Percentiles rank a stretch among this genome's conserved stretches.
These are phyloP conservation scores for Sinodicranocentrus sp. DNA, from an alignment of 2,888 invertebrate genomes.

Conservation along the genomic window DNA sequence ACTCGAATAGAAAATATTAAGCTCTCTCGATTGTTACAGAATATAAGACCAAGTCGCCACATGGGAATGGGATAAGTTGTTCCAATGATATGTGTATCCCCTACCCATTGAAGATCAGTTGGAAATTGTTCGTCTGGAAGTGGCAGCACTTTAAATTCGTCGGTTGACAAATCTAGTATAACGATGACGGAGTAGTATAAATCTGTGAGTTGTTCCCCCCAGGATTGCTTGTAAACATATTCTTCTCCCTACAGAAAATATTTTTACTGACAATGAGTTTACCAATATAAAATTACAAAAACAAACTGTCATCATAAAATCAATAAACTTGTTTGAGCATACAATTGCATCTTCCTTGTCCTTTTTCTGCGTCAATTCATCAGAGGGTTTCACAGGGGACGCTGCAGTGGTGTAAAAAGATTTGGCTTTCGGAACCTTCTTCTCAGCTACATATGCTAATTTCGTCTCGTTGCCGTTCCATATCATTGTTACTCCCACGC, in stretches of 20 bases:
- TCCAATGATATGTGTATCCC: slow-evolving; percentile 81
- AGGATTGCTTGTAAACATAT: slow-evolving; percentile 85
- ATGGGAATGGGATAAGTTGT: slow-evolving; percentile 86
- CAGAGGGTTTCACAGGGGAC: slow-evolving; percentile 77
- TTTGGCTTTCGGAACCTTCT: slow-evolving; percentile 86
- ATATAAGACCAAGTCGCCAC: slow-evolving; percentile 87
- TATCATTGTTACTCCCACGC: slow-evolving; percentile 70
- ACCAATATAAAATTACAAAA: background rate
- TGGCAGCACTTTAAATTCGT: slow-evolving; percentile 78
- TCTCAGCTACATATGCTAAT: slow-evolving; percentile 89
- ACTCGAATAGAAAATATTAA: slow-evolving; percentile 83
- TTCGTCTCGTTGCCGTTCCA: slow-evolving; percentile 87
- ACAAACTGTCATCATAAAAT: too few species aligned
- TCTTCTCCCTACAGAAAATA: slow-evolving; percentile 82
- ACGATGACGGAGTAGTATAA: slow-evolving; percentile 85
- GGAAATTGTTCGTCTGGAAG: slow-evolving; percentile 72
- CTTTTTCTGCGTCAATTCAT: background rate
- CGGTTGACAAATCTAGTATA: slow-evolving; percentile 83
- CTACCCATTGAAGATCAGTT: slow-evolving; percentile 74
- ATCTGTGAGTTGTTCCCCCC: slow-evolving; percentile 91
- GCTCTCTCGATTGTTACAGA: slow-evolving; percentile 86
- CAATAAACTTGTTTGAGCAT: too few species aligned
- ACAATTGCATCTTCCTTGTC: too few species aligned
- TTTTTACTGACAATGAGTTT: too few species aligned
- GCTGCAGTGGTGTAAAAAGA: slow-evolving; percentile 86